These are phyloP conservation scores for Matsumurasca onukii DNA, from an alignment of 1,140 invertebrate species.

Conservation along the genomic window DNA sequence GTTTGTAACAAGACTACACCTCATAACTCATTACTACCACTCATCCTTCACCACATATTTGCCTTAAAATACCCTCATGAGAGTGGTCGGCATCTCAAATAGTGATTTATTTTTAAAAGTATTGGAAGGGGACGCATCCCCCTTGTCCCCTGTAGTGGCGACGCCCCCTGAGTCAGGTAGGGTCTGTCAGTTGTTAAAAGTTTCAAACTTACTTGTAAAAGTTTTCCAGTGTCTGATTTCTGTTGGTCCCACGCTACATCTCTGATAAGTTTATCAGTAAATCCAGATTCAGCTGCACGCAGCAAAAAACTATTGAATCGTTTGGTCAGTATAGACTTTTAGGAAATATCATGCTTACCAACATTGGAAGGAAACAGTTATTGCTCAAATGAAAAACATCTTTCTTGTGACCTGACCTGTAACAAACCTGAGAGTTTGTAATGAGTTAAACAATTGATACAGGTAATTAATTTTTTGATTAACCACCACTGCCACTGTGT, in stretches of 20 bases:
- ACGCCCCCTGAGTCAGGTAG: too few species aligned
- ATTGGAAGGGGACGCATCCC: too few species aligned
- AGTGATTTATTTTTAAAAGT: too few species aligned
- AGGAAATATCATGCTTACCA: slow-evolving; percentile 62
- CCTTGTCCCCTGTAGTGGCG: too few species aligned
- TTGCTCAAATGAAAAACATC: slow-evolving; percentile 64
- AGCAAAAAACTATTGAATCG: slow-evolving; percentile 59
- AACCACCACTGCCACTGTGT: background rate
- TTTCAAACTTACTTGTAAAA: slow-evolving; percentile 57
- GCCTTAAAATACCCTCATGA: too few species aligned
- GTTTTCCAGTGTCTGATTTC: slow-evolving; percentile 55
- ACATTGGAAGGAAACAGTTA: slow-evolving; percentile 68
- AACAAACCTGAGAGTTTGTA: slow-evolving; percentile 19
- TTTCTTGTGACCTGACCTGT: slow-evolving; percentile 50
- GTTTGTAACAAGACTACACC: too few species aligned
- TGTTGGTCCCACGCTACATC: slow-evolving; percentile 70
- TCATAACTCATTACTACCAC: too few species aligned
- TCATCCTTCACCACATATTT: too few species aligned
- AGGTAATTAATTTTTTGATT: background rate
- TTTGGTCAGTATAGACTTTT: slow-evolving; percentile 59
- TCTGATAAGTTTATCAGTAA: slow-evolving; percentile 60
- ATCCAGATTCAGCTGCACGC: slow-evolving; percentile 60
- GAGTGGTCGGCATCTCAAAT: too few species aligned
- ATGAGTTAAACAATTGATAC: background rate
- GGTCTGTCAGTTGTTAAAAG: too few species aligned